Base-by-base conservation (phyloP, 2,113 vertebrate genomes). In the Chascanopsetta lugubris region DNA sequence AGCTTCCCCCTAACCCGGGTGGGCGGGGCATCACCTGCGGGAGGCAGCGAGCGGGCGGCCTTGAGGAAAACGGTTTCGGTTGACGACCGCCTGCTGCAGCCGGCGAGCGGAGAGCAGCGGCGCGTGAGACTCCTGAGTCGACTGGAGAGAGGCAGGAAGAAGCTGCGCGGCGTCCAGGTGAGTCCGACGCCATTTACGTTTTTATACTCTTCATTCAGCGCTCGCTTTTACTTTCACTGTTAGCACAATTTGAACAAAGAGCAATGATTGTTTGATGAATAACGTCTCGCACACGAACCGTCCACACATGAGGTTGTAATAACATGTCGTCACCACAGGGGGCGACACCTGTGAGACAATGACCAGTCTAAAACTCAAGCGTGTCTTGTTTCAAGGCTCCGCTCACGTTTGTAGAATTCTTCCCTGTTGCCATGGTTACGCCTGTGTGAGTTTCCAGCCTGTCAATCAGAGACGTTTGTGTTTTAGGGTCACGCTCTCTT, bases 1-100 rank as follows among this genome's bases (percentile, higher is more conserved):
- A 90, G 86, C 46, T 86, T 77, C 83, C 89, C 83, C 34, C 43
- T 49, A 50, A 4, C 25, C 0, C n/a, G 40, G 5, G 49, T 24
- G 18, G 69, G 58, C 5, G 61, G 55, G 40, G 27, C 2, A 1
- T 65, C 65, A 1, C 20, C 18, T 69, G 74, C 78, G 80, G 75
- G 83, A 51, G 0, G 17, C 65, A 80, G 87, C 78, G 88, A 72
- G 65, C 89, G 90, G 87, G 86, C 69, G 65, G 76, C 87, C 75
- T 76, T 88, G 87, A 94, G 91, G 87, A 94, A 93, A 79, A 91
- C 82, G 57, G 82, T 92, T 65, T 92, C 91, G 48, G 87, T 90
- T 46, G 92, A 94, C 40, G 93, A 94, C 18, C 4, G 81, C 5
- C 85, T 93, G 53, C 87, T 94, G 83, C 92, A 89, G 79, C 88